phyloP scores from a whole-genome alignment of 2,113 vertebrate genomes.

The Festucalex cinctus region DNA sequence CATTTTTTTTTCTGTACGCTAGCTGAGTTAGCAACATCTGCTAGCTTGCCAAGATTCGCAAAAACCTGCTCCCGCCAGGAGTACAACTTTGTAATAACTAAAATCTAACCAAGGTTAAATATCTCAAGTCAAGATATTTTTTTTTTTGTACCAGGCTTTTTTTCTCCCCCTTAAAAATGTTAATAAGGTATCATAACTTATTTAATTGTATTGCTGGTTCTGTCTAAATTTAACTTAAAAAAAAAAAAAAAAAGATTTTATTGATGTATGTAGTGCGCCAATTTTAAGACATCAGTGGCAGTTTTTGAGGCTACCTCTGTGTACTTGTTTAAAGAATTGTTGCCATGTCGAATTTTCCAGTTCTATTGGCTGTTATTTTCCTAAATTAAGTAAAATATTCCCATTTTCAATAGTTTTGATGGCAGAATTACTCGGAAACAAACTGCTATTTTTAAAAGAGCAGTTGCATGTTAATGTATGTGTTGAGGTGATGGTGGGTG shows the following conservation, averaged over 20 bases:
- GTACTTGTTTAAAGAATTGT: too few relatives aligned
- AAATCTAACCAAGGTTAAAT: background rate
- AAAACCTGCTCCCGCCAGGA: constrained; percentile 26
- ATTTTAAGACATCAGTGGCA: too few relatives aligned
- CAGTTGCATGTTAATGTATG: constrained; percentile 34
- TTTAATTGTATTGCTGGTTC: background rate
- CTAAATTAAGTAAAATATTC: background rate
- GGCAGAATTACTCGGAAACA: constrained; percentile 51
- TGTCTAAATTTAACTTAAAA: background rate
- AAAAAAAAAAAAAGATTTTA: background rate
- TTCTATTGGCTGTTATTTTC: background rate
- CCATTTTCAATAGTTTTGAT: background rate
- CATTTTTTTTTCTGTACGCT: constrained; percentile 29
- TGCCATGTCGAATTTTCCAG: background rate
- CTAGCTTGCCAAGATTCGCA: constrained; percentile 57
- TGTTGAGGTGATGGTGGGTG: constrained; percentile 44
- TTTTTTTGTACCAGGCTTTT: background rate
- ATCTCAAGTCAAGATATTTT: background rate
- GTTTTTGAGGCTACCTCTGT: too few relatives aligned
- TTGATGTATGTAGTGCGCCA: background rate
- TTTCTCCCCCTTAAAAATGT: background rate
- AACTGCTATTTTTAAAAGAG: constrained; percentile 56
- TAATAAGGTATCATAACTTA: background rate
- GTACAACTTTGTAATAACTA: background rate
- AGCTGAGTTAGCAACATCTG: constrained; percentile 59